phyloP scores from a whole-genome alignment of 92 coral and sea anemone species.

The Isaurus tuberculatus region DNA sequence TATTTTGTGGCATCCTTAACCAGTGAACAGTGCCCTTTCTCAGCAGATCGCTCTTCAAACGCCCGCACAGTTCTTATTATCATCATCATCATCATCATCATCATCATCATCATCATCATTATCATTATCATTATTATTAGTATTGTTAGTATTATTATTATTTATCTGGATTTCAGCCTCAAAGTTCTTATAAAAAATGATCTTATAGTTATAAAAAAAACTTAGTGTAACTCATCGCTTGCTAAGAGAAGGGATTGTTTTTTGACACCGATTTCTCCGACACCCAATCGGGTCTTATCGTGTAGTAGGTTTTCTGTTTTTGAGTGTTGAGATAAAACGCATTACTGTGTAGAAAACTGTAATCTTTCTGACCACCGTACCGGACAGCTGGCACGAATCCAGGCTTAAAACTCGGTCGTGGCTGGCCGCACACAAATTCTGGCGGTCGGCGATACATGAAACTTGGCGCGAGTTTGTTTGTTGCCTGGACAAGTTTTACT shows the following conservation, averaged over 20 bases:
- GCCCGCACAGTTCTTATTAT: too few relatives aligned
- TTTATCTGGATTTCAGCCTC: too few relatives aligned
- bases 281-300: slow-evolving; percentile 92
- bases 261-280: slow-evolving; percentile 85
- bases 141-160: too few relatives aligned
- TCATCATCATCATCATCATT: too few relatives aligned
- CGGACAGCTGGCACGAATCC: slow-evolving; percentile 89
- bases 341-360: slow-evolving; percentile 78
- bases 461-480: slow-evolving; percentile 86
- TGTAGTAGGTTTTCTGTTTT: slow-evolving; percentile 67
- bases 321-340: slow-evolving; percentile 75
- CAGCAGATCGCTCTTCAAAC: too few relatives aligned
- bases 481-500: slow-evolving; percentile 72
- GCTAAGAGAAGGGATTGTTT: slow-evolving; percentile 87
- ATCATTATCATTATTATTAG: too few relatives aligned
- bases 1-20: too few relatives aligned
- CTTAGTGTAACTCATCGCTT: too few relatives aligned
- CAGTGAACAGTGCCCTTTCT: too few relatives aligned
- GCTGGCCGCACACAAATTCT: slow-evolving; percentile 76
- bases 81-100: too few relatives aligned
- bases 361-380: slow-evolving; percentile 73
- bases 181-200: too few relatives aligned
- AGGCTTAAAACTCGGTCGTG: slow-evolving; percentile 63
- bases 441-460: slow-evolving; percentile 86
- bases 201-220: too few relatives aligned